Percentiles rank a stretch among this genome's conserved stretches.
Evolutionary conservation across 1,140 invertebrate species (phyloP).

Genomic region (Trinorchestia longiramus): DNA sequence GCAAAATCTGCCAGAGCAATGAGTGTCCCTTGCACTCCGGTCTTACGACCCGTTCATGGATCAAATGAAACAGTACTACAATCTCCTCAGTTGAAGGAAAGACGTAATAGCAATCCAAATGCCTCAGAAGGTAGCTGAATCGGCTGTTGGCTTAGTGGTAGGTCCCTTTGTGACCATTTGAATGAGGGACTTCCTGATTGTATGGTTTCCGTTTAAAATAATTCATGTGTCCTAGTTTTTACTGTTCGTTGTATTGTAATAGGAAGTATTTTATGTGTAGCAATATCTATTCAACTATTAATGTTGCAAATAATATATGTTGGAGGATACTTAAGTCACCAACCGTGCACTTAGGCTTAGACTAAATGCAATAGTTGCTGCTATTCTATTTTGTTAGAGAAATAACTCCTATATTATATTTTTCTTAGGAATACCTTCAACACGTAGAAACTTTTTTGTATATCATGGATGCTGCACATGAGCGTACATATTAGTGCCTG

Average conservation of each 20-base stretch:
- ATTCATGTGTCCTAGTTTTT: not conserved
- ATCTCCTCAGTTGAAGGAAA: not conserved
- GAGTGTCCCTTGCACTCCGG: constrained; percentile 11
- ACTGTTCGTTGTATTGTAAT: not conserved
- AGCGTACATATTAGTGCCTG: not conserved
- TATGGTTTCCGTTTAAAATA: not conserved
- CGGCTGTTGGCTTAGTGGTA: not conserved
- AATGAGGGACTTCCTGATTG: not conserved
- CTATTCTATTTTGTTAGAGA: not conserved
- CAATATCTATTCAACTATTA: not conserved
- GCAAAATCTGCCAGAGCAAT: not conserved
- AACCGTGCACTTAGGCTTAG: not conserved
- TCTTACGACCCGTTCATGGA: not conserved
- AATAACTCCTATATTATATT: not conserved
- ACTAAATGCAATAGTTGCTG: not conserved
- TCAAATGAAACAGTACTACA: not conserved
- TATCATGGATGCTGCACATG: not conserved
- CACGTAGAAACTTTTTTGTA: not conserved
- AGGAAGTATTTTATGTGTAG: not conserved
- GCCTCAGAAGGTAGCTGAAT: constrained; percentile 23
- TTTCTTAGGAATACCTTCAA: not conserved
- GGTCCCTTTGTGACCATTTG: not conserved
- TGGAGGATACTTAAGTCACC: not conserved
- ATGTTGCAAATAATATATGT: not conserved
- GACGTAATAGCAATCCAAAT: constrained; percentile 27